Conservation (phyloP, 2,888 invertebrate species). For the Tachina fera region DNA sequence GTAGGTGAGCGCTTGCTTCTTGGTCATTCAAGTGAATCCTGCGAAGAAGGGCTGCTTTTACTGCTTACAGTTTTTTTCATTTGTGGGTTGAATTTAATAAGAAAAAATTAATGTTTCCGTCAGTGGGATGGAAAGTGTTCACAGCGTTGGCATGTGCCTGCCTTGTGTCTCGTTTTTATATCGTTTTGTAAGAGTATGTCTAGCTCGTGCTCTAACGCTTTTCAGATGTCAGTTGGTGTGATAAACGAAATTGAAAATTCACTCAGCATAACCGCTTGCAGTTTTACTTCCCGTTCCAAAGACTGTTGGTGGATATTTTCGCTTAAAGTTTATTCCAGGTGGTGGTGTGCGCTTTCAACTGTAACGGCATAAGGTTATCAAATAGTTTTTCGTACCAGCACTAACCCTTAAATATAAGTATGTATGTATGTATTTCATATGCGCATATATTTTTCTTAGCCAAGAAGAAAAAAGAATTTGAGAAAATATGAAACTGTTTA, state of each 20-base stretch:
- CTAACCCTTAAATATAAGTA: background rate
- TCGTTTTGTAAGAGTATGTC: constrained; percentile 49
- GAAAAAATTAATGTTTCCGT: constrained; percentile 39
- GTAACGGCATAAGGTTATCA: constrained; percentile 67
- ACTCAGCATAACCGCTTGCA: constrained; percentile 50
- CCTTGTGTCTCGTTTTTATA: constrained; percentile 21
- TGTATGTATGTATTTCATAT: no score
- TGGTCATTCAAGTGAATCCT: constrained; percentile 67
- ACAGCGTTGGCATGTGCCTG: constrained; percentile 67
- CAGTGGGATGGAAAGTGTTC: constrained; percentile 45
- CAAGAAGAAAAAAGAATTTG: background rate
- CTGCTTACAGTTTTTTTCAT: constrained; percentile 20
- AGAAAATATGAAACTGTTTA: constrained; percentile 29
- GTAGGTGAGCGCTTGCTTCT: constrained; percentile 27
- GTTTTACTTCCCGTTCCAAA: constrained; percentile 33
- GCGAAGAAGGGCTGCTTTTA: constrained; percentile 58
- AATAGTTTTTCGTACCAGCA: constrained; percentile 56
- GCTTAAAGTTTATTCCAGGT: constrained; percentile 1
- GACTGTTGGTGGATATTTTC: background rate
- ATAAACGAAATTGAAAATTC: constrained; percentile 69
- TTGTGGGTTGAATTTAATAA: constrained; percentile 37
- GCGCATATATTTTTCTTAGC: background rate
- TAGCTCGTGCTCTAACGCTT: constrained; percentile 61
- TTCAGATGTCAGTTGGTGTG: constrained; percentile 67
- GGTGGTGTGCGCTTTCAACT: constrained; percentile 54